A percentile compares a stretch with the other conserved stretches of the same genome.
Conservation (phyloP, 1,140 invertebrate species). For the Drosophila funebris region DNA sequence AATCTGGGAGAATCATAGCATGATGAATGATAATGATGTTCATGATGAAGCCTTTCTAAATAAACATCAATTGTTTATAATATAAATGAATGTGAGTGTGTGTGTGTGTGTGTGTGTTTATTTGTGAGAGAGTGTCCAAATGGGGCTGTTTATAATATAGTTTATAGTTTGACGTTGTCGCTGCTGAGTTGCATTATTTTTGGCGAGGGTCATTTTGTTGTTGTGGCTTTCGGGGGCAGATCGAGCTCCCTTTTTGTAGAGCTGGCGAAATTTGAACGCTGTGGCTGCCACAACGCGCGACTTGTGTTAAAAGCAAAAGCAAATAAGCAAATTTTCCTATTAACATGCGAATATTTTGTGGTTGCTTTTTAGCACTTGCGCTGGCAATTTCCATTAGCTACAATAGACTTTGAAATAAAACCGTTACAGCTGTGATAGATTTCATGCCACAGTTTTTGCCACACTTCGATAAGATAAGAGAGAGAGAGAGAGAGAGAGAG, state of each 20-base stretch:
- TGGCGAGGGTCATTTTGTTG: slow-evolving; percentile 61
- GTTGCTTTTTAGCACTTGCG: slow-evolving; percentile 33
- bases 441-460: slow-evolving; percentile 41
- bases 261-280: slow-evolving; percentile 60
- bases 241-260: slow-evolving; percentile 51
- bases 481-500: neutral
- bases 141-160: slow-evolving; percentile 36
- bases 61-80: slow-evolving; percentile 79
- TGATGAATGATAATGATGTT: slow-evolving; percentile 5
- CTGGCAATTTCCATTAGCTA: slow-evolving; percentile 53
- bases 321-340: slow-evolving; percentile 41
- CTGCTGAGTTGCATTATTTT: slow-evolving; percentile 75
- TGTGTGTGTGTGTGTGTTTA: slow-evolving; percentile 4
- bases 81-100: slow-evolving; percentile 32
- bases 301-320: slow-evolving; percentile 29
- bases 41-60: slow-evolving; percentile 60
- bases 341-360: slow-evolving; percentile 55
- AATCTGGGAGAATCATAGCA: slow-evolving; percentile 18
- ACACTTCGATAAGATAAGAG: slow-evolving; percentile 39
- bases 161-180: slow-evolving; percentile 52
- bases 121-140: too few species aligned
- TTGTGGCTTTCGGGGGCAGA: slow-evolving; percentile 34
- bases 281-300: slow-evolving; percentile 42
- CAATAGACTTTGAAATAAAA: slow-evolving; percentile 33
- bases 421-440: slow-evolving; percentile 34